Percentiles rank a stretch among this genome's conserved stretches.
Conservation (phyloP, 2,113 vertebrate genomes). For the Calypte anna region DNA sequence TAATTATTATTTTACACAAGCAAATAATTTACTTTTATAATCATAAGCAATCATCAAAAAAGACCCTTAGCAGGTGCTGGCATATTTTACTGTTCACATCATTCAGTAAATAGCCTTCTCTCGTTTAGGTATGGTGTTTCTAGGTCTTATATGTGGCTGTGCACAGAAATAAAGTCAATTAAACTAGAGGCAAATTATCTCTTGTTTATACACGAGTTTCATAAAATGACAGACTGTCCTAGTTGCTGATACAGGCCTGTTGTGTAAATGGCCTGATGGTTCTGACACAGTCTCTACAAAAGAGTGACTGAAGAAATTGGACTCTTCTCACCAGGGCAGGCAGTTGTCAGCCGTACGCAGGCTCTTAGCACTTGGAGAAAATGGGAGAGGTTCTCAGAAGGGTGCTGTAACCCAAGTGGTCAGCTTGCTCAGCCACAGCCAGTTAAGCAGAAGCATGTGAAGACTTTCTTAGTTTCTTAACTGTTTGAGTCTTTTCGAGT, state of each 20-base stretch:
- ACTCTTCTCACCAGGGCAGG: neutral
- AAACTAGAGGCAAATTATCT: neutral
- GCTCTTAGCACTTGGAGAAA: neutral
- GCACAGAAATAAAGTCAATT: neutral
- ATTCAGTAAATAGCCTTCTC: neutral
- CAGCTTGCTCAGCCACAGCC: neutral
- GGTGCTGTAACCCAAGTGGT: neutral
- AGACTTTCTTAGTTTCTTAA: neutral
- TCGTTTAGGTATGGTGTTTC: neutral
- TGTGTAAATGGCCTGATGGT: neutral
- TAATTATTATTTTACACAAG: conserved; percentile 63
- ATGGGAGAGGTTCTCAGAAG: neutral
- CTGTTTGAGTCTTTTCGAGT: neutral
- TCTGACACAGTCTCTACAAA: neutral
- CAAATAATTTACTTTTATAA: conserved; percentile 60
- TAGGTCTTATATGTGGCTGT: neutral
- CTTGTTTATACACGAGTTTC: neutral
- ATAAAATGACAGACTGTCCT: neutral
- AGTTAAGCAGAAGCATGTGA: neutral
- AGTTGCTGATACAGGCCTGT: neutral
- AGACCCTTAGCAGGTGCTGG: conserved; percentile 39
- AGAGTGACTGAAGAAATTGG: neutral
- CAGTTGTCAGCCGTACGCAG: neutral
- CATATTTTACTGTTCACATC: neutral
- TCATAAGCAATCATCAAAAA: conserved; percentile 22